phyloP scores from a whole-genome alignment of 2,888 invertebrate genomes.

The Dicyrtoma fusca region DNA sequence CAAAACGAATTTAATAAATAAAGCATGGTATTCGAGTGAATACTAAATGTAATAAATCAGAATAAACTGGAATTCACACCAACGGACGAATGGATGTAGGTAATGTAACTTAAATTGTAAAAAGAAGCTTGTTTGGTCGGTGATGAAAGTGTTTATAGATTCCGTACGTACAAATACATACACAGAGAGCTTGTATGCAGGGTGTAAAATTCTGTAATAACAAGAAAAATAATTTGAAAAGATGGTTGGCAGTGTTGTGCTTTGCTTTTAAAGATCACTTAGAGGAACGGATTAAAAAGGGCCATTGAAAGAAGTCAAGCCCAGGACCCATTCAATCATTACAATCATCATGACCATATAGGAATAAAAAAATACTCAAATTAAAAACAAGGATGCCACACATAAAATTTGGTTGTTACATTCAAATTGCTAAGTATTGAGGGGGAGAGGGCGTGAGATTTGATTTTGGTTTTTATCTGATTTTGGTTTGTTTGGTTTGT shows the following conservation, averaged over 20 bases:
- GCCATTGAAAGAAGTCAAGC: slow-evolving; percentile 12
- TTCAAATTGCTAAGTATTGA: slow-evolving; percentile 24
- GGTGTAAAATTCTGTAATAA: slow-evolving; percentile 17
- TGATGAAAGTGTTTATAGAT: no score
- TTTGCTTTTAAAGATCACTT: slow-evolving; percentile 30
- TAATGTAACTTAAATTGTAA: no score
- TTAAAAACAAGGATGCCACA: slow-evolving; percentile 30
- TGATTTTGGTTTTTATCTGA: neutral
- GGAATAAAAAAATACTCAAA: slow-evolving; percentile 18
- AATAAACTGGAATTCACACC: no score
- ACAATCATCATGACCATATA: slow-evolving; percentile 33
- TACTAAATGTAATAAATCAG: no score
- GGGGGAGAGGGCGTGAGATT: slow-evolving; percentile 27
- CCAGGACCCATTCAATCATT: slow-evolving; percentile 21
- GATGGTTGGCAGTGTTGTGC: slow-evolving; percentile 22
- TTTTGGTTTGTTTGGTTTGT: neutral
- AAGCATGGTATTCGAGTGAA: no score
- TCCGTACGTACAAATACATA: no score
- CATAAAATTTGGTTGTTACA: slow-evolving; percentile 20
- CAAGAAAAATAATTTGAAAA: slow-evolving; percentile 11
- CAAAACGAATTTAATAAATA: no score
- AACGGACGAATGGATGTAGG: no score
- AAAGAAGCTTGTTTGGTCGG: no score
- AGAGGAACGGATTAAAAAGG: slow-evolving; percentile 7
- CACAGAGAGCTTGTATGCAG: slow-evolving; percentile 13